Evolutionary conservation across 1,140 invertebrate genomes (phyloP).

Genomic region (Dendroctonus ponderosae): DNA sequence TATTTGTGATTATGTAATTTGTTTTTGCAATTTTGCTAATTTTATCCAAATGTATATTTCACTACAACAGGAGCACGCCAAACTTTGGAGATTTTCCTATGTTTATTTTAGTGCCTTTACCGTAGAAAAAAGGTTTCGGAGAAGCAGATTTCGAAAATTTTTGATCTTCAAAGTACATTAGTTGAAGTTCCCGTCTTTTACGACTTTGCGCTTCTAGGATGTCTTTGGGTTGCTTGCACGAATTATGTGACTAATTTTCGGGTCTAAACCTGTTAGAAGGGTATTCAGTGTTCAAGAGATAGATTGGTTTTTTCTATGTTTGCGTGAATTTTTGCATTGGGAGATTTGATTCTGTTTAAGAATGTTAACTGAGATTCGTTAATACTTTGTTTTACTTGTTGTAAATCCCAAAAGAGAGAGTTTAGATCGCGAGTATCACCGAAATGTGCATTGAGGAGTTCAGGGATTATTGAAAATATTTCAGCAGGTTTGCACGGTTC

Average conservation of each 20-base stretch:
- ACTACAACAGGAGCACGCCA: no score
- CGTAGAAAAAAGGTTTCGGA: slow-evolving; percentile 3
- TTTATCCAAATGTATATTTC: no score
- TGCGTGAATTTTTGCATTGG: slow-evolving; percentile 19
- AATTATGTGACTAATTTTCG: slow-evolving; percentile 10
- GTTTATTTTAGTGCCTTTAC: no score
- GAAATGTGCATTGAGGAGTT: slow-evolving; percentile 14
- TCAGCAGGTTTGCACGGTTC: slow-evolving; percentile 20
- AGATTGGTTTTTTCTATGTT: slow-evolving; percentile 11
- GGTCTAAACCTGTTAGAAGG: slow-evolving; percentile 21
- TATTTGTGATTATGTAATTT: no score
- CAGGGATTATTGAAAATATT: no score
- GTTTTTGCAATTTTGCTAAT: no score
- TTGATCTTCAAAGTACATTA: slow-evolving; percentile 25
- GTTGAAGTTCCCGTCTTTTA: slow-evolving; percentile 22
- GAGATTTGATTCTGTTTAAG: slow-evolving; percentile 8
- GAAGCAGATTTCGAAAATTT: slow-evolving; percentile 8
- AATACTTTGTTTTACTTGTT: neutral
- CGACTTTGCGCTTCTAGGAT: slow-evolving; percentile 10
- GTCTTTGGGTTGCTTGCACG: slow-evolving; percentile 8
- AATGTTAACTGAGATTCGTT: slow-evolving; percentile 10
- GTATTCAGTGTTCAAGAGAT: slow-evolving; percentile 8
- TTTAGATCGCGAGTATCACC: slow-evolving; percentile 6
- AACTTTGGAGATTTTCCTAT: no score
- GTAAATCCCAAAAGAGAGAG: slow-evolving; percentile 21